Conservation (phyloP, 2,797 vertebrate species). For the Chrysocyon brachyurus region DNA sequence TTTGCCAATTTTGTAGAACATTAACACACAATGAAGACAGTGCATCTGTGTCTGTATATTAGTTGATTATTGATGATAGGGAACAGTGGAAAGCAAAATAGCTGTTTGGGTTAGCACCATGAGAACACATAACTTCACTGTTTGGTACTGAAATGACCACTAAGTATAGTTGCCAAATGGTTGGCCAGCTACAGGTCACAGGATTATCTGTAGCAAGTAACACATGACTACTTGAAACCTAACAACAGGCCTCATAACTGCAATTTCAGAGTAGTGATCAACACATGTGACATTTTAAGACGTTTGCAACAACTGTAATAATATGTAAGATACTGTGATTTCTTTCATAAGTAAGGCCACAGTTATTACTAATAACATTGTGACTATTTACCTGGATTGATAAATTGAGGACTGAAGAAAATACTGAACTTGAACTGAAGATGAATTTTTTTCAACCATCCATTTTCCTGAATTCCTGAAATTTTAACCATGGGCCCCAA, state of each 20-base stretch:
- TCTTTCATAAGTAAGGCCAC: not conserved
- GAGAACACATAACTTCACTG: not conserved
- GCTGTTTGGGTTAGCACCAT: not conserved
- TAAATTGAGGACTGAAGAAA: not conserved
- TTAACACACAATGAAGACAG: not conserved
- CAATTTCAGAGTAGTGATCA: not conserved
- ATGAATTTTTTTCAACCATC: not conserved
- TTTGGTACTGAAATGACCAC: not conserved
- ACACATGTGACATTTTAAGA: not conserved
- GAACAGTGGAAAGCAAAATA: not conserved
- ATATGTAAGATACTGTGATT: not conserved
- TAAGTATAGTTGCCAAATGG: not conserved
- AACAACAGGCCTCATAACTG: too few relatives aligned
- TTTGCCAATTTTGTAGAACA: not conserved
- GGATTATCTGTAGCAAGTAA: not conserved
- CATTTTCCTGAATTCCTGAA: not conserved
- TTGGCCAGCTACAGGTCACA: not conserved
- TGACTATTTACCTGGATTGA: not conserved
- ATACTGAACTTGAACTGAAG: not conserved
- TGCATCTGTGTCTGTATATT: not conserved
- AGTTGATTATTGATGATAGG: not conserved
- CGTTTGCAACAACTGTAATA: not conserved
- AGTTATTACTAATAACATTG: not conserved
- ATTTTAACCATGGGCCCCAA: not conserved
- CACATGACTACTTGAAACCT: not conserved